phyloP scores from a whole-genome alignment of 2,113 vertebrate genomes.

The Brevimyrus niger region DNA sequence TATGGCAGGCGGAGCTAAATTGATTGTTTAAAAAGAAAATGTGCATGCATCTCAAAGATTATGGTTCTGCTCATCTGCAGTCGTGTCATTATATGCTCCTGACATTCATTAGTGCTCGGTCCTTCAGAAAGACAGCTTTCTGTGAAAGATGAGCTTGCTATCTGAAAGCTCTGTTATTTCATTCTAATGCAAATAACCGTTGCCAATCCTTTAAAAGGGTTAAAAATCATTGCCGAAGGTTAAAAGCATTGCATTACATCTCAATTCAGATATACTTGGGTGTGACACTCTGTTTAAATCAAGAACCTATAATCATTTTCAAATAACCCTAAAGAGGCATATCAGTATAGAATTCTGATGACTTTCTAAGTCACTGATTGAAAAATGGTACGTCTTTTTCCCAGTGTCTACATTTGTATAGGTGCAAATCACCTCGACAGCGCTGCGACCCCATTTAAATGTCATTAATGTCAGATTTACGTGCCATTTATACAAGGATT shows the following conservation, averaged over 20 bases:
- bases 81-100: not conserved
- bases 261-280: not conserved
- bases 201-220: not conserved
- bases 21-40: not conserved
- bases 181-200: not conserved
- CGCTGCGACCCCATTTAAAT: not conserved
- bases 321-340: not conserved
- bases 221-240: not conserved
- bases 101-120: not conserved
- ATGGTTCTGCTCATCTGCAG: not conserved
- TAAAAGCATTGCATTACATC: constrained; percentile 2
- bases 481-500: not conserved
- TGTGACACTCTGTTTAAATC: not conserved
- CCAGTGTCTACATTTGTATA: not conserved
- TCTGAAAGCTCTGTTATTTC: not conserved
- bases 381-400: not conserved
- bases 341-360: not conserved
- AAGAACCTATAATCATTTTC: not conserved
- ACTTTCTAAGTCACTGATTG: not conserved
- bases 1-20: not conserved
- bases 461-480: not conserved
- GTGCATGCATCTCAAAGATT: not conserved
- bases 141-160: not conserved
- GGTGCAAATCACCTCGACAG: not conserved
- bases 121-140: not conserved